Evolutionary conservation across 1,140 invertebrate genomes (phyloP).

Genomic region (Cheumatopsyche charites): DNA sequence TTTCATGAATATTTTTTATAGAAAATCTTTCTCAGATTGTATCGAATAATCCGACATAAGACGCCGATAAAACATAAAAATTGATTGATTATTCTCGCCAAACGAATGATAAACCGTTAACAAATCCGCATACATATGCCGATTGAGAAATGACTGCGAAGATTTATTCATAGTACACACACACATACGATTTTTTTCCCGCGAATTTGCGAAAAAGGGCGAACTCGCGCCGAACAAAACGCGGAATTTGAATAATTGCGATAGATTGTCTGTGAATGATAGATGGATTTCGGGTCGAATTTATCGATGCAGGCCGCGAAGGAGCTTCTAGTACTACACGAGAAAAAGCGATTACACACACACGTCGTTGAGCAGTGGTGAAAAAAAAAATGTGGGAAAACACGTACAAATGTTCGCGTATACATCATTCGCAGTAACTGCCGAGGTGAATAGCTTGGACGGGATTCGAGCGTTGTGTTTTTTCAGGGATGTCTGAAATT

Average conservation of each 20-base stretch:
- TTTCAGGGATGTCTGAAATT: too few relatives aligned
- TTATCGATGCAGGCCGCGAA: constrained; percentile 17
- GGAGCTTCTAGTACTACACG: neutral
- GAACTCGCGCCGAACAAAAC: constrained; percentile 5
- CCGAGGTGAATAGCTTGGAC: constrained; percentile 14
- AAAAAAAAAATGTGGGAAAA: too few relatives aligned
- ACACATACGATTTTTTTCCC: too few relatives aligned
- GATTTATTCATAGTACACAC: too few relatives aligned
- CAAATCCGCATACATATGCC: too few relatives aligned
- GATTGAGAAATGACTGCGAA: too few relatives aligned
- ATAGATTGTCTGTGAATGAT: constrained; percentile 25
- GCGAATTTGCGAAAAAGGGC: neutral
- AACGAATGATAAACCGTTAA: too few relatives aligned
- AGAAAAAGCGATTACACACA: constrained; percentile 26
- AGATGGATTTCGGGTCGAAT: constrained; percentile 13
- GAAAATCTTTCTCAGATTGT: too few relatives aligned
- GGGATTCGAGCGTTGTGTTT: constrained; percentile 8
- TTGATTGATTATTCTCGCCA: too few relatives aligned
- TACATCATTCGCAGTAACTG: constrained; percentile 1
- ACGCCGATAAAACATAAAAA: too few relatives aligned
- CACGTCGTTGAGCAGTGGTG: neutral
- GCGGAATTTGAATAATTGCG: constrained; percentile 23
- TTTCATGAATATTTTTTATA: too few relatives aligned
- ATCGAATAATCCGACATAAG: too few relatives aligned
- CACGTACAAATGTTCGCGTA: constrained; percentile 18